phyloP scores from a whole-genome alignment of 2,113 vertebrate genomes.

The Ptilorrhoa leucosticta region DNA sequence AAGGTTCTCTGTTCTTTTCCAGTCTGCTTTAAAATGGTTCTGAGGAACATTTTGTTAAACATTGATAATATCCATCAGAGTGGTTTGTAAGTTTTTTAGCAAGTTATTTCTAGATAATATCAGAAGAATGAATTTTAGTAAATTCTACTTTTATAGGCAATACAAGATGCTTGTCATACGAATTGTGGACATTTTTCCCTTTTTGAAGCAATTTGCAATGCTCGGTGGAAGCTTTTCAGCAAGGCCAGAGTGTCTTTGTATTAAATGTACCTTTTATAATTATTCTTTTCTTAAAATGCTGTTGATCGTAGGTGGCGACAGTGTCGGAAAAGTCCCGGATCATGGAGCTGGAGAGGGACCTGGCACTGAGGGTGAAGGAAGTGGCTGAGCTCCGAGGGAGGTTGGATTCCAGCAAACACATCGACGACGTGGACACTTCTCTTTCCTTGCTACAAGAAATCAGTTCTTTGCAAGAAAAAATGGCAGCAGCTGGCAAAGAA shows the following conservation, averaged over 20 bases:
- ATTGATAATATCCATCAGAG: neutral
- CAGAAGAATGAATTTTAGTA: neutral
- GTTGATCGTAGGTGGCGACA: constrained; percentile 85
- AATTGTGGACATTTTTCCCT: neutral
- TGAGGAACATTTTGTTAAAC: neutral
- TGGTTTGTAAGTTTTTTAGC: neutral
- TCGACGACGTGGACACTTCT: constrained; percentile 73
- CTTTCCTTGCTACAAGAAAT: constrained; percentile 87
- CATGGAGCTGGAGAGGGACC: constrained; percentile 93
- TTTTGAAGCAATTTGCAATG: neutral
- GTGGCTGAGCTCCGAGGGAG: constrained; percentile 84
- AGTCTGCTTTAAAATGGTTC: neutral
- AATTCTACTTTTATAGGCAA: neutral
- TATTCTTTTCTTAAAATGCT: constrained; percentile 39
- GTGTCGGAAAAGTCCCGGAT: constrained; percentile 96
- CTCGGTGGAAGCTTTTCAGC: neutral
- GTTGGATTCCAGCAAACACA: constrained; percentile 77
- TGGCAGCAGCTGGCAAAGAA: constrained; percentile 72
- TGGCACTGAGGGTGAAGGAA: constrained; percentile 82
- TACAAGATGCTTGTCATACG: neutral
- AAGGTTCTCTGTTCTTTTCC: neutral
- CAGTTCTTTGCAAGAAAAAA: constrained; percentile 81
- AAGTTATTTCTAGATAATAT: neutral
- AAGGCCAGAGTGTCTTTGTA: neutral
- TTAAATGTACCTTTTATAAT: neutral